phyloP scores from a whole-genome alignment of 64 coral and sea anemone genomes.

The Montipora efflorescens region DNA sequence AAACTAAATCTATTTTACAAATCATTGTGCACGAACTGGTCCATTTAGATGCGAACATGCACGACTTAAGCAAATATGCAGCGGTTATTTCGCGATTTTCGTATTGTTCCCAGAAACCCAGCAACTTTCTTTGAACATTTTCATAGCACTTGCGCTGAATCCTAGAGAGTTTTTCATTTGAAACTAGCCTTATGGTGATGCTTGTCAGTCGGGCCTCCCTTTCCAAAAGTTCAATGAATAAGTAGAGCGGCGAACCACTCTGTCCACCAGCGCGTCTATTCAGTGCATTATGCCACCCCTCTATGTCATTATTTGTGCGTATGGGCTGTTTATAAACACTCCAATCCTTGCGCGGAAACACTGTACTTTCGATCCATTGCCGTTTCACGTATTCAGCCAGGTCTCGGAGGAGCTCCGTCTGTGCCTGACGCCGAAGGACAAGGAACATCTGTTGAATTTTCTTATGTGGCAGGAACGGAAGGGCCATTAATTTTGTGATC shows the following conservation, averaged over 20 bases:
- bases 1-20: neutral
- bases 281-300: neutral
- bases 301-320: slow-evolving; percentile 20
- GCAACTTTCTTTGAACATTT: neutral
- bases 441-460: neutral
- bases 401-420: neutral
- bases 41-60: neutral
- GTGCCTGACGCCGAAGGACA: neutral
- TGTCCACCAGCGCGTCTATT: neutral
- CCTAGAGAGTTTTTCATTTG: neutral
- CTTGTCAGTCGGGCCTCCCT: neutral
- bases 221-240: neutral
- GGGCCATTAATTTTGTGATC: neutral
- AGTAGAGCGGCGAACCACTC: neutral
- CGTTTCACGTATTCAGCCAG: neutral
- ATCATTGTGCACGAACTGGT: neutral
- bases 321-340: neutral
- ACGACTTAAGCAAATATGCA: neutral
- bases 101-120: neutral
- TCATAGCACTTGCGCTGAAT: neutral
- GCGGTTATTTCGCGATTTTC: neutral
- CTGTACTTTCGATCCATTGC: slow-evolving; percentile 6
- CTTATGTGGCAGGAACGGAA: neutral
- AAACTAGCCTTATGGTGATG: neutral
- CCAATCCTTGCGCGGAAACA: neutral